phyloP scores from a whole-genome alignment of 2,797 vertebrate genomes.

The Paratrypauchen microcephalus region DNA sequence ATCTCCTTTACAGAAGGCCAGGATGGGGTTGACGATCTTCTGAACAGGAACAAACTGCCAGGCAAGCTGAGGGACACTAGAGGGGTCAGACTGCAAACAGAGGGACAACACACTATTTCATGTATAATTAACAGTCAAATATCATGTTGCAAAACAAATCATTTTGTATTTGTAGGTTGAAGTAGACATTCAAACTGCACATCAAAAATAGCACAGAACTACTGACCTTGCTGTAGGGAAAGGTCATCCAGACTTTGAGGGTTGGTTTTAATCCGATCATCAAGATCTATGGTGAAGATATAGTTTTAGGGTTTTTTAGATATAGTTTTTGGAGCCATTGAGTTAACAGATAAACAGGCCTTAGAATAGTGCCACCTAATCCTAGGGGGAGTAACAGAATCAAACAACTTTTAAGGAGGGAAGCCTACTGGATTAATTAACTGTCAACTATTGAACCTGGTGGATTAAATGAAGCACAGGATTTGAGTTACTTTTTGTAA shows the following conservation, averaged over 20 bases:
- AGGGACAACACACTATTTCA: not conserved
- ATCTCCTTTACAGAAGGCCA: constrained; percentile 95
- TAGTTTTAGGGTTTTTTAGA: not conserved
- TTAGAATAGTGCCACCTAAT: no score
- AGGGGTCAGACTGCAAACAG: constrained; percentile 85
- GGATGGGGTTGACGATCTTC: constrained; percentile 88
- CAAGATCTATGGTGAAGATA: constrained; percentile 79
- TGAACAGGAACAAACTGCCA: constrained; percentile 96
- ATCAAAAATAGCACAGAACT: not conserved
- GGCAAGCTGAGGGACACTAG: constrained; percentile 91
- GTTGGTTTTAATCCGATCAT: constrained; percentile 95
- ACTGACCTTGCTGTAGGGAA: constrained; percentile 90
- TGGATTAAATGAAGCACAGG: no score
- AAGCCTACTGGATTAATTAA: no score
- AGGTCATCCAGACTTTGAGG: constrained; percentile 98
- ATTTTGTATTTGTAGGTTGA: not conserved
- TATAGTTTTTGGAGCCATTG: not conserved
- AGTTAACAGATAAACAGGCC: not conserved
- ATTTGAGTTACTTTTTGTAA: no score
- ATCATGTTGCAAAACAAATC: not conserved
- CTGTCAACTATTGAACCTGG: no score
- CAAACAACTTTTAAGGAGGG: no score
- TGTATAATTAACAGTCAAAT: not conserved
- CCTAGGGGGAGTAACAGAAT: no score
- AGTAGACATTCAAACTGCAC: not conserved